These are phyloP conservation scores for Nephotettix cincticeps DNA, from an alignment of 1,140 invertebrate species.

Conservation along the genomic window DNA sequence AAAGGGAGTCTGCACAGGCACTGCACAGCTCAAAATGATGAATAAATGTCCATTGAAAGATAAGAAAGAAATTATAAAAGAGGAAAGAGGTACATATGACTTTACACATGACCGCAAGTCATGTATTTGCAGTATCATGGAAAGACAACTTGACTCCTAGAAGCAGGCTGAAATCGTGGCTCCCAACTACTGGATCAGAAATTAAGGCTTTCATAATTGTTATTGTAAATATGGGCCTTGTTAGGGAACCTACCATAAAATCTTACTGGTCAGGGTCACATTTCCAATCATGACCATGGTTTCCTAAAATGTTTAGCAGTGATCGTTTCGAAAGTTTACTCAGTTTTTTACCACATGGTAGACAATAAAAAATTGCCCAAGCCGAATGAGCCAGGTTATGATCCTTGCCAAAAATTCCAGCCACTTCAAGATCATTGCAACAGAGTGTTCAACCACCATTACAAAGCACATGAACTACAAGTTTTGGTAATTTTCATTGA, in stretches of 20 bases:
- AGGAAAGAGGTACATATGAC: slow-evolving; percentile 13
- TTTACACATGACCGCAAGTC: not conserved
- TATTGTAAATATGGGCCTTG: slow-evolving; percentile 3
- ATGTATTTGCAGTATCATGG: slow-evolving; percentile 11
- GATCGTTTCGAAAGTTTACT: not conserved
- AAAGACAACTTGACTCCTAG: not conserved
- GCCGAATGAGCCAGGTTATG: not conserved
- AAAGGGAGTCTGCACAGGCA: slow-evolving; percentile 6
- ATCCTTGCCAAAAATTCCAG: not conserved
- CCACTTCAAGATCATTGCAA: not conserved
- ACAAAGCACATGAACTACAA: too few relatives aligned
- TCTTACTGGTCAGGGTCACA: not conserved
- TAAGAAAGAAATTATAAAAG: slow-evolving; percentile 7
- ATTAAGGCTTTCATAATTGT: not conserved
- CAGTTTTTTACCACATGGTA: not conserved
- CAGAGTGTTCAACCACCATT: not conserved
- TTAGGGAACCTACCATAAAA: not conserved
- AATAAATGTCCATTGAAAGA: slow-evolving; percentile 16
- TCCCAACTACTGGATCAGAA: not conserved
- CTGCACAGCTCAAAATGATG: slow-evolving; percentile 6
- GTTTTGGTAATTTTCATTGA: too few relatives aligned
- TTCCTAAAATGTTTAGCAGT: not conserved
- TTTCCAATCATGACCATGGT: not conserved
- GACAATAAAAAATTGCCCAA: not conserved
- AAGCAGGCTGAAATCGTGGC: not conserved